Evolutionary conservation across 2,888 invertebrate species (phyloP).

Genomic region (Periphyllus acericola): DNA sequence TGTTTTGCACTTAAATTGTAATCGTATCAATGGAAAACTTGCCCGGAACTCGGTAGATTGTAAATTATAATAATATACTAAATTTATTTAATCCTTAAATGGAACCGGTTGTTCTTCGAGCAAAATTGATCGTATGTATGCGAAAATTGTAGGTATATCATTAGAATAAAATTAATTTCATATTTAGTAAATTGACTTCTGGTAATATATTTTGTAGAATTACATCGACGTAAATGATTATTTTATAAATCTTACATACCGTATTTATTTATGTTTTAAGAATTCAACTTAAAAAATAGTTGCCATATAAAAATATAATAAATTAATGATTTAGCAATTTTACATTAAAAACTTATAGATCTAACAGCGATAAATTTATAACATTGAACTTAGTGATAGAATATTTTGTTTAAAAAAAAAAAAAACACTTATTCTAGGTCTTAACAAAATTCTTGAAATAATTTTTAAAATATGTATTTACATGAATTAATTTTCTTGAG

Average conservation of each 20-base stretch:
- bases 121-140: neutral
- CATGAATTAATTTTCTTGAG: too few species aligned
- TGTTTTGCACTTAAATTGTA: neutral
- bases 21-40: neutral
- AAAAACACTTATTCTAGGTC: too few species aligned
- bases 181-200: neutral
- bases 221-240: neutral
- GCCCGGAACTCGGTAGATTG: too few species aligned
- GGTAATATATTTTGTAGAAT: too few species aligned
- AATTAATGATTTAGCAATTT: neutral
- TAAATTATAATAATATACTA: neutral
- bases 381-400: too few species aligned
- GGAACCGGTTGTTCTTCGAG: neutral
- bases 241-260: neutral
- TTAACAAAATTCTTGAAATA: too few species aligned
- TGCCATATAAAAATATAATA: neutral
- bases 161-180: slow-evolving; percentile 9
- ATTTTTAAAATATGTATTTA: too few species aligned
- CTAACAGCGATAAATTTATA: too few species aligned
- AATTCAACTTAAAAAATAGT: neutral
- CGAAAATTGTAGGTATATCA: neutral
- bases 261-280: neutral
- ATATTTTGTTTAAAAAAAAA: too few species aligned
- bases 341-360: neutral
- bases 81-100: neutral